Evolutionary conservation across 2,888 invertebrate genomes (phyloP), one percentile per base, ranked within the genome.

Genomic region (Hoplodrina ambigua): DNA sequence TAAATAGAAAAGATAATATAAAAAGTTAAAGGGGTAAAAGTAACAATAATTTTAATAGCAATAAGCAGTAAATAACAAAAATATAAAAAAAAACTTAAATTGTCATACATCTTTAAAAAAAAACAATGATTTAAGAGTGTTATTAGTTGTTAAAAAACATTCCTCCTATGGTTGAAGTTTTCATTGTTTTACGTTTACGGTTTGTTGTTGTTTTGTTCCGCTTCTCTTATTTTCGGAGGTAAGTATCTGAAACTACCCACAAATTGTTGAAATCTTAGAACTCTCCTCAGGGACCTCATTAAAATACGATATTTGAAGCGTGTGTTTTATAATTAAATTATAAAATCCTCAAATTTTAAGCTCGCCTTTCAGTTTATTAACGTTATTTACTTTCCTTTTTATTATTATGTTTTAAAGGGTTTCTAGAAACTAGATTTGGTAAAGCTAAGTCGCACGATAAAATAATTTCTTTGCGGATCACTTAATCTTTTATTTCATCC

Each of bases 211-310:
- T 37, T 60, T 61, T 7, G 13, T 55, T 49, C 13, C 13, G 13
- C 17, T 19, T 30, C 1, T 15, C 41, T n/a, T 33, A 30, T n/a
- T 44, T 70, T 66, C 0, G 1, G n/a, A 7, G 17, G 15, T 33
- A 41, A 41, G 41, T 11, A 19, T 7, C n/a, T 25, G n/a, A 57
- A 74, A 59, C 33, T 50, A n/a, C 11, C 7, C 19, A 37, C 33
- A 50, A 46, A 56, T 52, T 46, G 50, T 56, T 70, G 50, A 70
- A 70, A 60, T 37, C 8, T 70, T 50, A 58, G 44, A 69, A 20
- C n/a, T 54, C 46, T 20, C 59, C 37, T n/a, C 33, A 59, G 55
- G 13, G 19, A 46, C 37, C 71, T 75, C 57, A 75, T 72, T 69
- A 74, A 41, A 72, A 53, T 17, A 30, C 20, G 53, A 53, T 68